Base-by-base conservation (phyloP, 1,140 invertebrate species). In the Andricus grossulariae region DNA sequence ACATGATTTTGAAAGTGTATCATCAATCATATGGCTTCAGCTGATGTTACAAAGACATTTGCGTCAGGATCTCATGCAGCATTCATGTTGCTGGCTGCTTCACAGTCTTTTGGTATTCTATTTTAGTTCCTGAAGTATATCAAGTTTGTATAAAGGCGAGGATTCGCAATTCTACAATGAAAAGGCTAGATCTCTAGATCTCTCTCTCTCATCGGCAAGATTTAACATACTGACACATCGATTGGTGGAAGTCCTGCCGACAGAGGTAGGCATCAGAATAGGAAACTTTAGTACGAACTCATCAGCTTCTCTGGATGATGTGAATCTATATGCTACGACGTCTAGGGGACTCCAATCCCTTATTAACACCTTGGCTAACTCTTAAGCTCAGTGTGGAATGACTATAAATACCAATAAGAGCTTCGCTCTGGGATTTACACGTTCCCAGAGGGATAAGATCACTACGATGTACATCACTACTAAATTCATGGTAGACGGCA, bases 41-140 rank as follows among this genome's bases (percentile, higher is more conserved):
- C 85, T 0, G 86, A 87, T 71, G 75, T 87, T 0, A 75, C 80
- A 5, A 92, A 92, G 82, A 90, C 91, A 5, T 91, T 91, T 71
- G 88, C 89, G n/a, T 81, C 84, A 0, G 86, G 90, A 0, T 79
- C 84, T 1, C 88, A 88, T 50, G 13, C 70, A 1, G 80, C 86
- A 11, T 72, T 88, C 1, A 11, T 71, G 5, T 57, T 70, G 6
- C 81, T 79, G 0, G 51, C 89, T 0, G 66, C n/a, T 0, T 80
- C 45, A 49, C n/a, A n/a, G n/a, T n/a, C n/a, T n/a, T 73, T 71
- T 12, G 54, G 13, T 45, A 73, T 15, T 75, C 71, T 54, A 57
- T 21, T 60, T 73, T 15, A 82, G 83, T 1, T 81, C 89, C 0
- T 79, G 83, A 51, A 51, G 52, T 50, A 50, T 49, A 4, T 50